Base-by-base conservation (phyloP, 30 jellyfish, hydroid and myxozoan genomes). In the Sanderia malayensis region DNA sequence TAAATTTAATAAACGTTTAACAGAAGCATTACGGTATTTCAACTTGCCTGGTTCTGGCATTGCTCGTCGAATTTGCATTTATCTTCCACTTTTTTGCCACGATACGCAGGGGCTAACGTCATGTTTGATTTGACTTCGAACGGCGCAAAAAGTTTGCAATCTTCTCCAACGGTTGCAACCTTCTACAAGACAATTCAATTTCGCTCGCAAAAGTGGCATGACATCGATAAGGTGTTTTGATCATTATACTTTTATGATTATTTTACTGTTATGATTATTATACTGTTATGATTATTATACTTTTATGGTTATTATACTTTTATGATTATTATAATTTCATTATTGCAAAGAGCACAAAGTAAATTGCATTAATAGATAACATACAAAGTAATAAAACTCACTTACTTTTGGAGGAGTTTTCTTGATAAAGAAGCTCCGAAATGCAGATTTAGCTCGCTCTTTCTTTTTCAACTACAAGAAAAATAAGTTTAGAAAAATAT, bases 111-210 rank as follows among this genome's bases (percentile, higher is more conserved):
- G 0, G 96, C 96, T 72, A 86, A 37, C 24, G 74, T 49, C 96
- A 86, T 79, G 46, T 78, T 71, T 22, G 96, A 93, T 34, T 77
- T 86, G 29, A 86, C 84, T 71, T 86, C 92, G 49, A 86, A 86
- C 19, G 92, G 92, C 21, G 71, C 76, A 70, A 86, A 86, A 59
- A 65, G 71, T 60, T 68, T 70, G 44, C 47, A 45, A 18, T 71
- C 27, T 17, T 61, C 87, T 25, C 47, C 81, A n/a, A n/a, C n/a
- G 9, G 52, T 21, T 61, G 19, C 69, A 24, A 46, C 70, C 37
- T 53, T 57, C 82, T 64, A 31, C 44, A 44, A 64, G 23, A 47
- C 0, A 32, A 24, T 6, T 6, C 55, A 41, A 6, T 41, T 41
- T 41, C 55, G 15, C 11, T 41, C 55, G n/a, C n/a, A n/a, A n/a